Base-by-base conservation (phyloP, 2,797 vertebrate genomes). In the Anableps anableps region DNA sequence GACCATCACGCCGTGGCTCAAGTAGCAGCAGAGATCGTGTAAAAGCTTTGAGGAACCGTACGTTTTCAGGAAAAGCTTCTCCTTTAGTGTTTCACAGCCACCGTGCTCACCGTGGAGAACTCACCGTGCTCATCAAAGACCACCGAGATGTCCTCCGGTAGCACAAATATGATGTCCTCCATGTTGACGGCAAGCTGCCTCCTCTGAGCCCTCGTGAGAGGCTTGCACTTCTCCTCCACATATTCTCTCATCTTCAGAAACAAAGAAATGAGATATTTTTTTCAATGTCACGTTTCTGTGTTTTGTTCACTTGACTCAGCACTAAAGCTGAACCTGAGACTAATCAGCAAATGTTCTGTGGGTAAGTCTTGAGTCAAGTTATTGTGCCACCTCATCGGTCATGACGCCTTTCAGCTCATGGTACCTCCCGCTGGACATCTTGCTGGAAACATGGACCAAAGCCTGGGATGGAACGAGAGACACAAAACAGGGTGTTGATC, bases 71-170 rank as follows among this genome's bases (percentile, higher is more conserved):
- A n/a, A n/a, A n/a, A n/a, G n/a, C n/a, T n/a, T n/a, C n/a, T n/a
- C n/a, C n/a, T 43, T 70, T 38, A 6, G 23, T 16, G 23, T 14
- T 70, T 31, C 66, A 26, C 66, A 16, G 11, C 53, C 53, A 58
- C n/a, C n/a, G n/a, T n/a, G 55, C 55, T 70, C n/a, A 43, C n/a
- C n/a, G n/a, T n/a, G 36, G n/a, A 34, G 31, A 77, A 78, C 88
- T 89, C 74, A 92, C 93, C 94, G 0, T 72, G 23, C 2, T 70
- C 8, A 74, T 94, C 91, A 13, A 89, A 89, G 72, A 90, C 86
- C 0, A 93, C 81, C 0, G 87, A 90, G 8, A 95, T 76, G 4
- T 95, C 93, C 17, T 95, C 93, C 3, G 93, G 94, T 41, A 91
- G 74, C 62, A 87, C 11, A 47, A 94, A 92, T 75, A 95, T 16